phyloP scores from a whole-genome alignment of 2,113 vertebrate species.

The Noturus placidus region DNA sequence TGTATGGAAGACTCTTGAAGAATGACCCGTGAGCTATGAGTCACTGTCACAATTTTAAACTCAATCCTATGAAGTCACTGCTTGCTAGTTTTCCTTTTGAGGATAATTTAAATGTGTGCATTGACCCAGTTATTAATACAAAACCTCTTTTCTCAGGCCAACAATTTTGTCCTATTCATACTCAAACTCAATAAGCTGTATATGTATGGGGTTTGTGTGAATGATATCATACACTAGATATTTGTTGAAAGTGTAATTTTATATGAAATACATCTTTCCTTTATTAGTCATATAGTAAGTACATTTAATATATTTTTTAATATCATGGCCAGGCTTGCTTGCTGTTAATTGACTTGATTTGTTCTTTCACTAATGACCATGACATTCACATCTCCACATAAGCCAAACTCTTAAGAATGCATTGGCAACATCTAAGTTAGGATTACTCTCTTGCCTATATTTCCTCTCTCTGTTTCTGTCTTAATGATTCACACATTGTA shows the following conservation, averaged over 20 bases:
- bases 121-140: constrained; percentile 2
- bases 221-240: neutral
- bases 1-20: neutral
- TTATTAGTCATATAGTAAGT: neutral
- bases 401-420: neutral
- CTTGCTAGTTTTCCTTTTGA: neutral
- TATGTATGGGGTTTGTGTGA: neutral
- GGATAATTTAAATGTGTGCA: neutral
- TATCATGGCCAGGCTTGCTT: constrained; percentile 10
- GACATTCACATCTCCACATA: constrained; percentile 12
- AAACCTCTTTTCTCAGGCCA: neutral
- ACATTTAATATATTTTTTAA: neutral
- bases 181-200: neutral
- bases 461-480: neutral
- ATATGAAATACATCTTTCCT: neutral
- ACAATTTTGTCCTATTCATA: neutral
- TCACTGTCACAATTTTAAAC: neutral
- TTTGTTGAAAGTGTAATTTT: neutral
- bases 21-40: neutral
- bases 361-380: constrained; percentile 6
- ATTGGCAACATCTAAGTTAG: neutral
- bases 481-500: neutral
- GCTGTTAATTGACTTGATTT: constrained; percentile 15
- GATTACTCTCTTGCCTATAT: neutral
- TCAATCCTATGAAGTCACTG: neutral